Conservation (phyloP, 2,888 invertebrate genomes). For the Ectemnius continuus region DNA sequence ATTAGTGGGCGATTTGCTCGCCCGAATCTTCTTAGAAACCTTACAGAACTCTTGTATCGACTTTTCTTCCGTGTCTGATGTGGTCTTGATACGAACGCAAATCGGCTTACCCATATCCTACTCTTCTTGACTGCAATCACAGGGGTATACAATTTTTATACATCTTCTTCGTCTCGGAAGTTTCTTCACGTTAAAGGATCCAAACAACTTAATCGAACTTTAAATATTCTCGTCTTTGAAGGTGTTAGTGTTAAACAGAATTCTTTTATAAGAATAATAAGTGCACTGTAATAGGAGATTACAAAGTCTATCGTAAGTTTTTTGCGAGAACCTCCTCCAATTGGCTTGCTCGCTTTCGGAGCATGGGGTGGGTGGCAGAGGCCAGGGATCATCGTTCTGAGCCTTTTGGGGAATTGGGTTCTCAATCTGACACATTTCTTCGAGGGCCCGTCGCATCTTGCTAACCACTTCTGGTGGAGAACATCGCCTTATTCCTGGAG, state of each 20-base stretch:
- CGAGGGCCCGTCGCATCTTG: constrained; percentile 65
- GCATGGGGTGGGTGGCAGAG: too few species aligned
- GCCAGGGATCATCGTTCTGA: background rate
- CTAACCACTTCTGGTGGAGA: constrained; percentile 68
- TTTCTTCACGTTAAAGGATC: too few species aligned
- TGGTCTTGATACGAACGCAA: constrained; percentile 3
- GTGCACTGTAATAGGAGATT: background rate
- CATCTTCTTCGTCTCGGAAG: too few species aligned
- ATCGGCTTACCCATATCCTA: background rate
- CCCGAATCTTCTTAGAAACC: background rate
- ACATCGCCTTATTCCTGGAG: constrained; percentile 61
- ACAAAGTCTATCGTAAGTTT: constrained; percentile 13
- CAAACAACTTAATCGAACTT: too few species aligned
- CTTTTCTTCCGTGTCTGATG: background rate
- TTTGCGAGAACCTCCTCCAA: background rate
- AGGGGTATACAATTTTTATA: background rate
- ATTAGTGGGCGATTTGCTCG: background rate
- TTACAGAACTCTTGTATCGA: constrained; percentile 1
- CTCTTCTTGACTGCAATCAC: background rate
- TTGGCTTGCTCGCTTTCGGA: too few species aligned
- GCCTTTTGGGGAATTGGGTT: background rate
- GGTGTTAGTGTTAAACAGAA: too few species aligned
- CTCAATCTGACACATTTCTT: constrained; percentile 60
- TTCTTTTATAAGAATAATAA: too few species aligned
- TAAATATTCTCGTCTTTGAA: too few species aligned